Percentiles rank a stretch among this genome's conserved stretches.
These are phyloP conservation scores for Seriola aureovittata DNA, from an alignment of 2,113 vertebrate species.

Conservation along the genomic window DNA sequence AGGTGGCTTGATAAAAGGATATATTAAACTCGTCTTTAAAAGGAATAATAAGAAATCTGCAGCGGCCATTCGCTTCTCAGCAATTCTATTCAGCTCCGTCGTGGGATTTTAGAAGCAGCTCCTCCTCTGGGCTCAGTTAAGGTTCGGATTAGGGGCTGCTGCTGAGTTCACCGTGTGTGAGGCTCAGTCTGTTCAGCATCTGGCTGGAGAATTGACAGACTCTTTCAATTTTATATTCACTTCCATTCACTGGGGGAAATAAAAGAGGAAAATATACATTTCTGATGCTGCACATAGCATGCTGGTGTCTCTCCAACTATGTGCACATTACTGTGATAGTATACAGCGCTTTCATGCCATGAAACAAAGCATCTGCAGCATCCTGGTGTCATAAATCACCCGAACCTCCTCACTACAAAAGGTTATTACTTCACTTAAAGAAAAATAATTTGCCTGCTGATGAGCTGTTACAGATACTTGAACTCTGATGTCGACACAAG, in stretches of 20 bases:
- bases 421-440: slow-evolving; percentile 11
- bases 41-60: slow-evolving; percentile 55
- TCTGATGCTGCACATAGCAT: not conserved
- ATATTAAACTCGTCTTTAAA: slow-evolving; percentile 54
- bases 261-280: not conserved
- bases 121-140: slow-evolving; percentile 75
- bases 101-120: slow-evolving; percentile 62
- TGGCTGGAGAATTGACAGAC: slow-evolving; percentile 59
- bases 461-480: slow-evolving; percentile 33
- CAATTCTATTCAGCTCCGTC: slow-evolving; percentile 50
- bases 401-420: not conserved
- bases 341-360: not conserved
- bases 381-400: not conserved
- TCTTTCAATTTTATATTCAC: slow-evolving; percentile 50
- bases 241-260: slow-evolving; percentile 3
- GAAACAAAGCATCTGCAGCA: not conserved
- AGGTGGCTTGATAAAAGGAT: slow-evolving; percentile 53
- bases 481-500: slow-evolving; percentile 29
- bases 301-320: not conserved
- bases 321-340: not conserved
- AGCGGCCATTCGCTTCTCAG: slow-evolving; percentile 27
- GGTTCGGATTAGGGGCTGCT: slow-evolving; percentile 72
- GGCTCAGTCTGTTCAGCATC: slow-evolving; percentile 70
- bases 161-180: slow-evolving; percentile 66
- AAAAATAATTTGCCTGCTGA: slow-evolving; percentile 39